phyloP scores from a whole-genome alignment of 1,140 invertebrate species.

The Scylla paramamosain region DNA sequence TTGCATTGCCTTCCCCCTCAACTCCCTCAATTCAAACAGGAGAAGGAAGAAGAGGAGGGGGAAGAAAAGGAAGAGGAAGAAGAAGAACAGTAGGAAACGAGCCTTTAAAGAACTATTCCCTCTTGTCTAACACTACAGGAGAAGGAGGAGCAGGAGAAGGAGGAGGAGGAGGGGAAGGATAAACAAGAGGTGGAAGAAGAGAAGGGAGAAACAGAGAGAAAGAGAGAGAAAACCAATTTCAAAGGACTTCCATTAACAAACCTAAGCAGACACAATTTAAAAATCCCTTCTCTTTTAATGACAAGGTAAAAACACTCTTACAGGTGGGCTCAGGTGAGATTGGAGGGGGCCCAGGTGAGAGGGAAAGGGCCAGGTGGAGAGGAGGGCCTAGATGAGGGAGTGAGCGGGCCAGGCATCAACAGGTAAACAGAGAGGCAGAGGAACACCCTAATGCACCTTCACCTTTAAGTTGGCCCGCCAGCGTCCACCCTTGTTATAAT shows the following conservation, averaged over 20 bases:
- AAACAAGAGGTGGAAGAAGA: not conserved
- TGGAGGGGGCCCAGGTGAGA: not conserved
- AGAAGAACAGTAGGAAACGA: not conserved
- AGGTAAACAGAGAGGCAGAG: too few species aligned
- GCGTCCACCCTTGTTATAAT: not conserved
- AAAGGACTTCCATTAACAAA: too few species aligned
- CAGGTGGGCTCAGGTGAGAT: too few species aligned
- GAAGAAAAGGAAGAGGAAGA: not conserved
- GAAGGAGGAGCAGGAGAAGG: not conserved
- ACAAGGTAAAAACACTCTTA: too few species aligned
- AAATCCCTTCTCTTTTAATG: too few species aligned
- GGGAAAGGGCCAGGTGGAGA: too few species aligned
- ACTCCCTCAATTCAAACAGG: not conserved
- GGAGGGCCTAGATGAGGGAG: too few species aligned
- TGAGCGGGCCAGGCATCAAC: too few species aligned
- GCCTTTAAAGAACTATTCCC: too few species aligned
- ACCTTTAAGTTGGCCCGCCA: conserved; percentile 39
- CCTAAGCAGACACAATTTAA: too few species aligned
- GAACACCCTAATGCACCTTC: not conserved
- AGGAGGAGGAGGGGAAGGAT: not conserved
- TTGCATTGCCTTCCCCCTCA: not conserved
- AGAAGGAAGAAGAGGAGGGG: not conserved
- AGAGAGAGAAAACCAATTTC: not conserved
- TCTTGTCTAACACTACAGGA: too few species aligned
- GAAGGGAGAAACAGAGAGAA: conserved; percentile 5